phyloP scores from a whole-genome alignment of 1,140 invertebrate species.

The Acyrthosiphon pisum region DNA sequence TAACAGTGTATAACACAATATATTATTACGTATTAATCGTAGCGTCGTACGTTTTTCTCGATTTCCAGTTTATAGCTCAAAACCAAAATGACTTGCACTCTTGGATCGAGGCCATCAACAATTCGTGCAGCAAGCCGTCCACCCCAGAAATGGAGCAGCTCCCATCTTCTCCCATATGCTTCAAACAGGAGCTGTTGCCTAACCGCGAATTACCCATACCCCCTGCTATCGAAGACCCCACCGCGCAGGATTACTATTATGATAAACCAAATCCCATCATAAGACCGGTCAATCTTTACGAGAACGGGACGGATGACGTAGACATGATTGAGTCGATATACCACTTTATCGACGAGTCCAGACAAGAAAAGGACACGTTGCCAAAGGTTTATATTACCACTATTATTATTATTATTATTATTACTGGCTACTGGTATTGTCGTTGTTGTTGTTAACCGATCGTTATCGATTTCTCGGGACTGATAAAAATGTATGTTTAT shows the following conservation, averaged over 20 bases:
- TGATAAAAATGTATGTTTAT: neutral
- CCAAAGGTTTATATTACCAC: neutral
- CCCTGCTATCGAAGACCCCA: neutral
- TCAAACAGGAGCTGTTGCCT: constrained; percentile 45
- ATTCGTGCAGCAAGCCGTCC: constrained; percentile 15
- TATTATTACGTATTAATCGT: neutral
- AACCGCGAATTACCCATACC: constrained; percentile 36
- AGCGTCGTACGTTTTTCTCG: neutral
- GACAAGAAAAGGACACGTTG: neutral
- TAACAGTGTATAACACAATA: no score
- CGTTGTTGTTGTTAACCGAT: neutral
- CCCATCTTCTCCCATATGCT: constrained; percentile 12
- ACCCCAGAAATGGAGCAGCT: neutral
- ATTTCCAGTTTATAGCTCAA: constrained; percentile 58
- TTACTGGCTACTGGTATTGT: neutral
- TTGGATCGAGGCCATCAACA: constrained; percentile 58
- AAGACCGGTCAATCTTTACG: constrained; percentile 40
- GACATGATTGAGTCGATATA: constrained; percentile 46
- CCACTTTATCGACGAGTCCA: constrained; percentile 42
- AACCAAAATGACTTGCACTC: constrained; percentile 57
- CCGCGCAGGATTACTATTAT: constrained; percentile 33
- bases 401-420: constrained; percentile 5
- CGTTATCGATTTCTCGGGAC: neutral
- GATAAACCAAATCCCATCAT: constrained; percentile 48
- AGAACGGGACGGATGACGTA: constrained; percentile 19